Evolutionary conservation across 2,113 vertebrate genomes (phyloP).

Genomic region (Arizona elegans): DNA sequence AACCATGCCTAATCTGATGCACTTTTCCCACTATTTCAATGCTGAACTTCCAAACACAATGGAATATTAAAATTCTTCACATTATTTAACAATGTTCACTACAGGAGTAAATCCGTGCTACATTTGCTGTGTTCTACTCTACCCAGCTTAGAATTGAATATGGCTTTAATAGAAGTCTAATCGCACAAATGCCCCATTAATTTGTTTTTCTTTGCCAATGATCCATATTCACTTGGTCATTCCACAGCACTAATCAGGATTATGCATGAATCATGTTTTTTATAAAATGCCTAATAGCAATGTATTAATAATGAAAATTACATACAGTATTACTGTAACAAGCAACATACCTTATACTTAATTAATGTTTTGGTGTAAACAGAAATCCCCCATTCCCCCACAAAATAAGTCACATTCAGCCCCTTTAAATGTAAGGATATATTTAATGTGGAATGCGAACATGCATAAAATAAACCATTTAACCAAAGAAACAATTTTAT

Average conservation of each 20-base stretch:
- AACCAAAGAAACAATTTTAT: not conserved
- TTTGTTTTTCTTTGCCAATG: not conserved
- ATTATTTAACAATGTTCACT: not conserved
- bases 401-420: not conserved
- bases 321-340: conserved; percentile 26
- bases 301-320: conserved; percentile 1
- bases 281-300: not conserved
- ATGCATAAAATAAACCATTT: not conserved
- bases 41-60: not conserved
- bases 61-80: not conserved
- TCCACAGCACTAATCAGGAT: not conserved
- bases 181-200: not conserved
- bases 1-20: not conserved
- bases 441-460: conserved; percentile 2
- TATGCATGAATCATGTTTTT: not conserved
- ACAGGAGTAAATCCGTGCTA: not conserved
- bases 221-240: not conserved
- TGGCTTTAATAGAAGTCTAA: not conserved
- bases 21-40: not conserved
- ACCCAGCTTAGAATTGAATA: not conserved
- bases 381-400: conserved; percentile 3
- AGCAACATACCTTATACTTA: conserved; percentile 33
- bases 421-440: not conserved
- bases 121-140: not conserved
- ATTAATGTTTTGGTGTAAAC: conserved; percentile 21